Evolutionary conservation across 2,888 invertebrate species (phyloP).

Genomic region (Leptopilina myrica): DNA sequence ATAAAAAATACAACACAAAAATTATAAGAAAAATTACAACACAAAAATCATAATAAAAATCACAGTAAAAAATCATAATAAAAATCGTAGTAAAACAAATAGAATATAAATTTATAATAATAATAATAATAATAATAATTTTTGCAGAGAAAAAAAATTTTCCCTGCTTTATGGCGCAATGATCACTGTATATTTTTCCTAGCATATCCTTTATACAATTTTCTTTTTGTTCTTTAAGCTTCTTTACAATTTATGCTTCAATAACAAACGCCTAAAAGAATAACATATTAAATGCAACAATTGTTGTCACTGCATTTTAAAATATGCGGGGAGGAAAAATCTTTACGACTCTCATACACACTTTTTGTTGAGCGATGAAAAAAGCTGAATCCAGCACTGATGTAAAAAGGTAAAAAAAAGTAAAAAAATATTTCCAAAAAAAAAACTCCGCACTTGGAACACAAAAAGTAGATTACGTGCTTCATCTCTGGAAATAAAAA

Average conservation of each 20-base stretch:
- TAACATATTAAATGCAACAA: slow-evolving; percentile 28
- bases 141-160: background rate
- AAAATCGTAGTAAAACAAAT: no score
- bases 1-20: no score
- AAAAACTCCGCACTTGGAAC: background rate
- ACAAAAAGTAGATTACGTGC: slow-evolving; percentile 36
- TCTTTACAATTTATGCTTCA: slow-evolving; percentile 2
- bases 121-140: no score
- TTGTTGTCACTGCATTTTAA: slow-evolving; percentile 21
- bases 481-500: slow-evolving; percentile 29
- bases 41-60: no score
- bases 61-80: no score
- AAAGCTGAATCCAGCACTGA: slow-evolving; percentile 21
- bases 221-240: background rate
- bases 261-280: slow-evolving; percentile 7
- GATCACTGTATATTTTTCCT: background rate
- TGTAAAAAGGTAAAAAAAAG: slow-evolving; percentile 1
- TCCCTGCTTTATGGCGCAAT: background rate
- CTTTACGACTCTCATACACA: slow-evolving; percentile 31
- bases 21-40: no score
- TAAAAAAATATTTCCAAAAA: no score
- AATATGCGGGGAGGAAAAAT: slow-evolving; percentile 1
- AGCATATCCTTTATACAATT: background rate
- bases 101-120: no score
- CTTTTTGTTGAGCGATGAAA: slow-evolving; percentile 30